Base-by-base conservation (phyloP, 2,888 invertebrate genomes). In the Platycheirus albimanus region DNA sequence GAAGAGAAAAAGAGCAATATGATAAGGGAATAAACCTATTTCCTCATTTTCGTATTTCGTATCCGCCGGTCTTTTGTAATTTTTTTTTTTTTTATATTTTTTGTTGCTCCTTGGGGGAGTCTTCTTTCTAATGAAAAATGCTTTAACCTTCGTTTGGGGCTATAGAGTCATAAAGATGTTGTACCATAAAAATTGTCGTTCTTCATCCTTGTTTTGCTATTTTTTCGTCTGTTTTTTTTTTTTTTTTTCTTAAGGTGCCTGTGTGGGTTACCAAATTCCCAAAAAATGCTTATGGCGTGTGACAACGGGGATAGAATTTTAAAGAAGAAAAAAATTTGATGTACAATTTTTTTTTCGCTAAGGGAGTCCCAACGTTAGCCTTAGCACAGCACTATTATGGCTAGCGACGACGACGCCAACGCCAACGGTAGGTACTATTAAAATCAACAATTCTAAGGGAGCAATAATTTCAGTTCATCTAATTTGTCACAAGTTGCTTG, bases 71-170 rank as follows among this genome's bases (percentile, higher is more conserved):
- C 30, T 19, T 28, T 51, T 30, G 10, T 43, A 13, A 45, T 56
- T 45, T 76, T 66, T 76, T 66, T 71, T 38, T 45, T 64, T 30
- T 20, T 51, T 43, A 49, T 70, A 38, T 70, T 51, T 70, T 69
- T 64, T 49, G 36, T 52, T 64, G 13, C 47, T 30, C 51, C 41
- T 28, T 30, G 11, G 15, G 24, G 41, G 64, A 28, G 30, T 66
- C 38, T 61, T 74, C 47, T 45, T 74, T 79, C 67, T 79, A 79
- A 79, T 79, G 78, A 79, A 79, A 74, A 67, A 81, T 77, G 71
- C 24, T 71, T 71, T 81, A 81, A 81, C 81, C 77, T 81, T 77
- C 66, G 54, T 58, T 54, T 43, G 61, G 71, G 81, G 66, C 54
- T 71, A 77, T 66, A 63, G 24, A 77, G 61, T 71, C 71, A 77